phyloP scores from a whole-genome alignment of 2,113 vertebrate genomes.

The Dunckerocampus dactyliophorus region DNA sequence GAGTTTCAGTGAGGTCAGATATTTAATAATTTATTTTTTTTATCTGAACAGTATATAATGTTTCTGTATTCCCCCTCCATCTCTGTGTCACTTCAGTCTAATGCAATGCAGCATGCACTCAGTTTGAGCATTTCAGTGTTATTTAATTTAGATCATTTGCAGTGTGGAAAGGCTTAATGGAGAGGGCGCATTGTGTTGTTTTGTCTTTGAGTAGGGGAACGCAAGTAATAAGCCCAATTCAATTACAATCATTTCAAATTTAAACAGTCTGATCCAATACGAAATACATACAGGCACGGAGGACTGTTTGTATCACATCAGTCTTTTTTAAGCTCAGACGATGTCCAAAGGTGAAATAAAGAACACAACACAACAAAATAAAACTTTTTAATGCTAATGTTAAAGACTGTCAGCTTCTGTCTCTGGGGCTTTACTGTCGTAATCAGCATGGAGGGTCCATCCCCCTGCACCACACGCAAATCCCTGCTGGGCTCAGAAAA shows the following conservation, averaged over 20 bases:
- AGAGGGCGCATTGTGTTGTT: slow-evolving; percentile 34
- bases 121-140: slow-evolving; percentile 57
- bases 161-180: slow-evolving; percentile 35
- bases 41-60: slow-evolving; percentile 19
- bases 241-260: slow-evolving; percentile 34
- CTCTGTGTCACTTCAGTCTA: slow-evolving; percentile 37
- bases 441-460: slow-evolving; percentile 70
- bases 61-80: slow-evolving; percentile 22
- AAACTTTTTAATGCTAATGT: slow-evolving; percentile 42
- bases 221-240: slow-evolving; percentile 37
- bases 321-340: slow-evolving; percentile 30
- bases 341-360: slow-evolving; percentile 9
- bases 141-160: slow-evolving; percentile 65
- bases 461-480: slow-evolving; percentile 41
- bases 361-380: slow-evolving; percentile 40
- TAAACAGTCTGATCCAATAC: slow-evolving; percentile 1
- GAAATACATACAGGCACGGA: background rate
- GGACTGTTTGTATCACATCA: background rate
- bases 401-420: slow-evolving; percentile 48
- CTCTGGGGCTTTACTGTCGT: slow-evolving; percentile 63
- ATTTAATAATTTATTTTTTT: slow-evolving; percentile 10
- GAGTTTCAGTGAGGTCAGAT: slow-evolving; percentile 1
- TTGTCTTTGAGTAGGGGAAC: slow-evolving; percentile 27
- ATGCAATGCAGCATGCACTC: slow-evolving; percentile 53
- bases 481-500: slow-evolving; percentile 30